Evolutionary conservation across 2,113 vertebrate genomes (phyloP).

Genomic region (Heloderma charlesbogerti): DNA sequence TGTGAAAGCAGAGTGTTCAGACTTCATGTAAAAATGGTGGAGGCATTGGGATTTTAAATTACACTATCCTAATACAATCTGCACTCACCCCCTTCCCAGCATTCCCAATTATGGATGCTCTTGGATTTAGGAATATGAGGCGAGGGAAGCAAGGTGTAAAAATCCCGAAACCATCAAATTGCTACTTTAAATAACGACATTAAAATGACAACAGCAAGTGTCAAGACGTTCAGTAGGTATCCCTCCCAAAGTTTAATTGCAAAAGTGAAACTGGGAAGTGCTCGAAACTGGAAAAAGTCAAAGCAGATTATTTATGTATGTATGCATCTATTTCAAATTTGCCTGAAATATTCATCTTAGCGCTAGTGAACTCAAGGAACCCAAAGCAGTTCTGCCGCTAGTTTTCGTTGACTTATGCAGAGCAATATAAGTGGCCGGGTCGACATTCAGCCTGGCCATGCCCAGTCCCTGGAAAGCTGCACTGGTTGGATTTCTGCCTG

Average conservation of each 20-base stretch:
- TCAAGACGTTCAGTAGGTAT: not conserved
- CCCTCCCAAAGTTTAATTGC: not conserved
- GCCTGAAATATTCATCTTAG: no score
- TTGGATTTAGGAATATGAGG: not conserved
- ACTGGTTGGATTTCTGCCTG: not conserved
- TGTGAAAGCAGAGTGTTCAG: not conserved
- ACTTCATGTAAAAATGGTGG: no score
- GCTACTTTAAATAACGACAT: not conserved
- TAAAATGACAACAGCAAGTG: not conserved
- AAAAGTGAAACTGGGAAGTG: not conserved
- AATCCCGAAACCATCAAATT: not conserved
- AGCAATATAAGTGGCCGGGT: no score
- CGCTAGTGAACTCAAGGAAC: no score
- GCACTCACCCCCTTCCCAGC: not conserved
- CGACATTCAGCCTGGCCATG: no score
- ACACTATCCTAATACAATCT: no score
- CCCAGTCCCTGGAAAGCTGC: not conserved
- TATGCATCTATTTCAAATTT: no score
- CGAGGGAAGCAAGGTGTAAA: not conserved
- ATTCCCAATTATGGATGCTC: not conserved
- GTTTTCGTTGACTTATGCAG: not conserved
- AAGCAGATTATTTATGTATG: no score
- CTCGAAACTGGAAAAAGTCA: not conserved
- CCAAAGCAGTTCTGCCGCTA: no score
- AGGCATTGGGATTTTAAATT: no score